phyloP scores from a whole-genome alignment of 2,888 invertebrate species.

The Tipula lateralis region DNA sequence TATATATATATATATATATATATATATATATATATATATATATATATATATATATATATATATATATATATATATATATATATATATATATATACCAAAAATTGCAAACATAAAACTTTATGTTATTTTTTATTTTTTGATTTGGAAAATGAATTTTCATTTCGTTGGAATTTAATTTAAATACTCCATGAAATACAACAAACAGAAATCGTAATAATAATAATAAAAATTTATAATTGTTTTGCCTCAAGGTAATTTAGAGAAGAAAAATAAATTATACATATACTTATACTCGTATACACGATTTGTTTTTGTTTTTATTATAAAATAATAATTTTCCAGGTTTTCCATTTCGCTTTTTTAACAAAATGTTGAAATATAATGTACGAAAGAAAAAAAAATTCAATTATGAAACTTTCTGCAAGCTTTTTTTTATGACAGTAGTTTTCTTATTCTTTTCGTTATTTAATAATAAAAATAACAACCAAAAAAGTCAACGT shows the following conservation, averaged over 20 bases:
- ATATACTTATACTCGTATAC: not conserved
- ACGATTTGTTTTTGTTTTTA: not conserved
- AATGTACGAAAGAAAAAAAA: not conserved
- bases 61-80: too few species aligned
- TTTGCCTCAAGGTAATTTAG: not conserved
- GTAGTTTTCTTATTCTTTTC: constrained; percentile 11
- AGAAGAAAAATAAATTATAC: not conserved
- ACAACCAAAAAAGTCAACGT: not conserved
- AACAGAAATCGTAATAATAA: not conserved
- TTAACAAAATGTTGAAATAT: not conserved
- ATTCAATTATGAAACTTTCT: constrained; percentile 11
- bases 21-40: too few species aligned
- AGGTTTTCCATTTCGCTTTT: not conserved
- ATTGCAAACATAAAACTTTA: too few species aligned
- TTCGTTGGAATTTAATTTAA: not conserved
- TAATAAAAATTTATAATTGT: constrained; percentile 9
- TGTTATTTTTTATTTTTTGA: too few species aligned
- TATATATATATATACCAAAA: too few species aligned
- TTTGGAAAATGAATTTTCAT: not conserved
- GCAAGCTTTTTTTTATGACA: constrained; percentile 24
- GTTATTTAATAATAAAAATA: not conserved
- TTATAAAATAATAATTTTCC: constrained; percentile 19
- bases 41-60: too few species aligned
- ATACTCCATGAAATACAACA: not conserved
- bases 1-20: too few species aligned